phyloP scores from a whole-genome alignment of 2,888 invertebrate species.

The Tromatobia lineatoria region DNA sequence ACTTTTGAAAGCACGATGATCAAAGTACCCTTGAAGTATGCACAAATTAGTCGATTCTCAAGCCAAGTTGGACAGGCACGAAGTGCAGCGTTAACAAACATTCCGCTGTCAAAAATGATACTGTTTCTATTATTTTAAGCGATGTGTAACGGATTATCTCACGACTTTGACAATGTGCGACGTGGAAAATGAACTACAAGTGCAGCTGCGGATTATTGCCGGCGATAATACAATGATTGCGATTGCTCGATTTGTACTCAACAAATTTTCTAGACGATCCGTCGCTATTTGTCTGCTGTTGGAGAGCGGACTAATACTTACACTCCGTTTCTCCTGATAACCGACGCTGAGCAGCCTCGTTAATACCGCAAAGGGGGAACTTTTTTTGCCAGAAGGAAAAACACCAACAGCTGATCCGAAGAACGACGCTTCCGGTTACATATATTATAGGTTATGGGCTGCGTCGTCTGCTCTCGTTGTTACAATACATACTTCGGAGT shows the following conservation, averaged over 20 bases:
- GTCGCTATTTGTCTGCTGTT: slow-evolving; percentile 52
- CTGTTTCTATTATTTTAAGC: not conserved
- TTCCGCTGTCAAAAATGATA: slow-evolving; percentile 15
- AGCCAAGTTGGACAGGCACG: slow-evolving; percentile 80
- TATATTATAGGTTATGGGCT: slow-evolving; percentile 26
- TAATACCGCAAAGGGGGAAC: not conserved
- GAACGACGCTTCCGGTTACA: slow-evolving; percentile 27
- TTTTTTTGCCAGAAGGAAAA: not conserved
- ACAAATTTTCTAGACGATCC: not conserved
- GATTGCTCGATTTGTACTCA: not conserved
- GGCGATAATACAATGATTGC: not conserved
- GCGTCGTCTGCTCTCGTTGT: too few relatives aligned
- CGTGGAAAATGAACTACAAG: not conserved
- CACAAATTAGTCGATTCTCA: slow-evolving; percentile 78
- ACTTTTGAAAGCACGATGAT: not conserved
- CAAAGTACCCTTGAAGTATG: slow-evolving; percentile 81
- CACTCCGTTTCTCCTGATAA: slow-evolving; percentile 39
- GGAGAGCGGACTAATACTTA: slow-evolving; percentile 35
- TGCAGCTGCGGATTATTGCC: not conserved
- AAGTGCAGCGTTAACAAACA: slow-evolving; percentile 74
- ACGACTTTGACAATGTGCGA: not conserved
- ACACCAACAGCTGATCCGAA: slow-evolving; percentile 61
- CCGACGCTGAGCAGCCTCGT: slow-evolving; percentile 20
- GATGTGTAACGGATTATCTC: not conserved
- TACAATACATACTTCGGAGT: too few relatives aligned